These are phyloP conservation scores for Echiichthys vipera DNA, from an alignment of 2,797 vertebrate species.

Conservation along the genomic window DNA sequence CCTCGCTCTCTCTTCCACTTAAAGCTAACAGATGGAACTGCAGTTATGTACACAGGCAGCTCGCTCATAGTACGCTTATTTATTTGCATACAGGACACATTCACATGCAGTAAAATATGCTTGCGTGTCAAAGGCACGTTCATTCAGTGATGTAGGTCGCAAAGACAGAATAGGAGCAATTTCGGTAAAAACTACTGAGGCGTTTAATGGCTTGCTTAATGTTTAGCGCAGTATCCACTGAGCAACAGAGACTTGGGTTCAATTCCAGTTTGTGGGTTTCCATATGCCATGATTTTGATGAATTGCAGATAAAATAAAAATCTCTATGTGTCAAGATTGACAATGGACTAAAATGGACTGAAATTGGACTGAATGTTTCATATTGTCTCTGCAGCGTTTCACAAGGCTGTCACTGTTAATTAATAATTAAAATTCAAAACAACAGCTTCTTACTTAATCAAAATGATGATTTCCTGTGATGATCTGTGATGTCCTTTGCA, in stretches of 20 bases:
- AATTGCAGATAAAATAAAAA: not conserved
- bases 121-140: conserved; percentile 21
- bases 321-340: not conserved
- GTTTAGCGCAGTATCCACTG: not conserved
- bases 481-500: not conserved
- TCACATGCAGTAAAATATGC: conserved; percentile 34
- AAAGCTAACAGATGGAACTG: conserved; percentile 68
- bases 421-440: not conserved
- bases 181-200: not conserved
- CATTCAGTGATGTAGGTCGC: not conserved
- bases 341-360: not conserved
- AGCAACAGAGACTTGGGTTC: not conserved
- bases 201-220: not conserved
- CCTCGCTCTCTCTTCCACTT: conserved; percentile 41
- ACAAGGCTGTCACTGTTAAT: not conserved
- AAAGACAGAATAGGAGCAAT: not conserved
- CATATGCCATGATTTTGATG: not conserved
- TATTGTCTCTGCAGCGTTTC: not conserved
- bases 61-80: conserved; percentile 23
- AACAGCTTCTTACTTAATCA: not conserved
- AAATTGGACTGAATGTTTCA: not conserved
- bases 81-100: conserved; percentile 24
- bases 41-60: conserved; percentile 37
- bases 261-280: not conserved
- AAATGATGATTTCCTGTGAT: too few relatives aligned